Evolutionary conservation across 2,797 vertebrate genomes (phyloP).

Genomic region (Lemur catta): DNA sequence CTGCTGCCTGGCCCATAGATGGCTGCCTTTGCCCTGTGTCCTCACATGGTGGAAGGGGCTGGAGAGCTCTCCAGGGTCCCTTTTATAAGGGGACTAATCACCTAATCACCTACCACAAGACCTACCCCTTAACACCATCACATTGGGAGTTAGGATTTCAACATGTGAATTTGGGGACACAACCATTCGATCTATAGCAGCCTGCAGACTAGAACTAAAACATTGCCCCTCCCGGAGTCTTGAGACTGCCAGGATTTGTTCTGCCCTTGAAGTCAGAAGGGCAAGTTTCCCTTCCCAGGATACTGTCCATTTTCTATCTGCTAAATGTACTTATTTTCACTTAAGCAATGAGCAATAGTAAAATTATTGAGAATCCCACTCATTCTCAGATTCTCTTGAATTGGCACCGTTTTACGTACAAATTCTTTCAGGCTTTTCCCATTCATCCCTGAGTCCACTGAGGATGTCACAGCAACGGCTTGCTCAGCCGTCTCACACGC

Average conservation of each 20-base stretch:
- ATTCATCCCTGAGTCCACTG: neutral
- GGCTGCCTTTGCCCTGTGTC: neutral
- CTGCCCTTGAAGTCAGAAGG: neutral
- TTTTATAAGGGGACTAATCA: neutral
- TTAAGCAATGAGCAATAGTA: neutral
- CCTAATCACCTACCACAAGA: neutral
- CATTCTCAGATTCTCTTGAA: neutral
- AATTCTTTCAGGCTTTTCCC: neutral
- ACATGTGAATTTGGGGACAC: neutral
- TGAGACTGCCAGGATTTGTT: neutral
- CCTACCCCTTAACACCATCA: neutral
- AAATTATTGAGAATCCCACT: neutral
- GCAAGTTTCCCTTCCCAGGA: neutral
- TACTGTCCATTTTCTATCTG: neutral
- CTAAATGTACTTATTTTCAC: neutral
- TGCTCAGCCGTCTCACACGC: neutral
- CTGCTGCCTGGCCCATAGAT: neutral
- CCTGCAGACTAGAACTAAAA: neutral
- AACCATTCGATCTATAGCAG: neutral
- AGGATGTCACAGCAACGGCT: neutral
- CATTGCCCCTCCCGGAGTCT: neutral
- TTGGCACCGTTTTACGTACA: neutral
- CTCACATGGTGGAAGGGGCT: neutral
- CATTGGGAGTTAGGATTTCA: neutral
- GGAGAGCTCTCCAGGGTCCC: neutral